These are phyloP conservation scores for Seira musarum DNA, from an alignment of 2,888 invertebrate genomes.

Conservation along the genomic window DNA sequence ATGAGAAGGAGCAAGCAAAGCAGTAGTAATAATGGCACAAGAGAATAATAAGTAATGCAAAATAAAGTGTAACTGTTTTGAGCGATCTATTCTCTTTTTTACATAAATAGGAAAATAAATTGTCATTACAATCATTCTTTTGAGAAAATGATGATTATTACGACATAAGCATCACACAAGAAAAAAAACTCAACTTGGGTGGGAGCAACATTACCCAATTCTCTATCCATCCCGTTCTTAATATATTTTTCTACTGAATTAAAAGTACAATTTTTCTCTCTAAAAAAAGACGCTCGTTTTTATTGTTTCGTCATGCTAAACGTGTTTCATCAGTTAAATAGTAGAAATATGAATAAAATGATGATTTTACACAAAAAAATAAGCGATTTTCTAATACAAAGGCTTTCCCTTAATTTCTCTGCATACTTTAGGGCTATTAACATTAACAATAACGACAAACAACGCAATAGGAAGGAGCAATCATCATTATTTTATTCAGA, in stretches of 20 bases:
- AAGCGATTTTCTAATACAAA: neutral
- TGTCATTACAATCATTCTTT: conserved; percentile 33
- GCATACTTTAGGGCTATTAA: conserved; percentile 14
- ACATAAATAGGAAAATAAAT: conserved; percentile 17
- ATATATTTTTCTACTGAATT: conserved; percentile 33
- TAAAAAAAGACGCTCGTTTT: conserved; percentile 47
- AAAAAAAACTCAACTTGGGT: conserved; percentile 42
- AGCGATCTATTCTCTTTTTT: neutral
- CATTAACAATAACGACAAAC: conserved; percentile 17
- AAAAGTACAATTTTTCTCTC: conserved; percentile 30
- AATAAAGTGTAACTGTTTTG: too few relatives aligned
- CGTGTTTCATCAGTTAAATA: conserved; percentile 38
- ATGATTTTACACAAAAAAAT: conserved; percentile 11
- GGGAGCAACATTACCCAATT: conserved; percentile 12
- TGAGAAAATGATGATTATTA: conserved; percentile 10
- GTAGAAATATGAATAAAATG: conserved; percentile 4
- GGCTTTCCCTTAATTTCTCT: neutral
- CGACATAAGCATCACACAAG: conserved; percentile 11
- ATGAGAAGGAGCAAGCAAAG: neutral
- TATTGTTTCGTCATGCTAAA: conserved; percentile 58
- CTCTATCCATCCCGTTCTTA: too few relatives aligned
- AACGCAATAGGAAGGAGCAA: conserved; percentile 17
- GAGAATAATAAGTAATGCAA: too few relatives aligned
- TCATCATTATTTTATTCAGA: neutral
- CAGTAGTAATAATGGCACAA: neutral